Evolutionary conservation across 2,888 invertebrate genomes (phyloP).

Genomic region (Epirrhoe tristata): DNA sequence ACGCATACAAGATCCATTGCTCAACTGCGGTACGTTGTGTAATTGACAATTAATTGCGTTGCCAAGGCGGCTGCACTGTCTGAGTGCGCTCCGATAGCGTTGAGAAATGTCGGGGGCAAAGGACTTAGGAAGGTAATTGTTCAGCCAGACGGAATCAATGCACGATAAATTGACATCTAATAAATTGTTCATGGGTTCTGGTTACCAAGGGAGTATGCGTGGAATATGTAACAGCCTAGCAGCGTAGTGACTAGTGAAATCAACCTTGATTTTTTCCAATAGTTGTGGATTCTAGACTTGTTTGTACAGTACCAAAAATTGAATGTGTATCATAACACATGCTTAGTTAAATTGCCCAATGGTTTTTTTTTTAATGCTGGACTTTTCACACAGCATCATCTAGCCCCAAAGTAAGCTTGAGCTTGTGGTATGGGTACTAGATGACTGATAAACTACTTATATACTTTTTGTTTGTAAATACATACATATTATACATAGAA

Average conservation of each 20-base stretch:
- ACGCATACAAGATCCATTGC: constrained; percentile 41
- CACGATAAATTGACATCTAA: constrained; percentile 22
- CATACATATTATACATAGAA: too few relatives aligned
- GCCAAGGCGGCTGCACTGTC: constrained; percentile 60
- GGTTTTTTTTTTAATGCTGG: too few relatives aligned
- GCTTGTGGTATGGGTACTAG: too few relatives aligned
- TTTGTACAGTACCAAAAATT: too few relatives aligned
- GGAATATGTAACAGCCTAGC: background rate
- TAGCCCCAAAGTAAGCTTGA: too few relatives aligned
- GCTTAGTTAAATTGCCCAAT: too few relatives aligned
- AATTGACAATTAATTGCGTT: constrained; percentile 68
- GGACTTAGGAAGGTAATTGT: constrained; percentile 75
- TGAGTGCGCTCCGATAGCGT: constrained; percentile 58
- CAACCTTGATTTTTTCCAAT: background rate
- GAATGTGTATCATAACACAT: too few relatives aligned
- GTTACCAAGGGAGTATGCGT: constrained; percentile 1
- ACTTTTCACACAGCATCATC: too few relatives aligned
- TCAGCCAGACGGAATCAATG: constrained; percentile 62
- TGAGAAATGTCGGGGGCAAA: constrained; percentile 67
- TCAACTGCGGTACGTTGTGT: constrained; percentile 56
- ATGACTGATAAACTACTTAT: too few relatives aligned
- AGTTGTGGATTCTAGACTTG: background rate
- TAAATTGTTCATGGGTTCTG: constrained; percentile 2
- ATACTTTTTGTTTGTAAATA: too few relatives aligned
- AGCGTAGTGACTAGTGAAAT: background rate